These are phyloP conservation scores for Picathartes gymnocephalus DNA, from an alignment of 2,113 vertebrate genomes.

Conservation along the genomic window DNA sequence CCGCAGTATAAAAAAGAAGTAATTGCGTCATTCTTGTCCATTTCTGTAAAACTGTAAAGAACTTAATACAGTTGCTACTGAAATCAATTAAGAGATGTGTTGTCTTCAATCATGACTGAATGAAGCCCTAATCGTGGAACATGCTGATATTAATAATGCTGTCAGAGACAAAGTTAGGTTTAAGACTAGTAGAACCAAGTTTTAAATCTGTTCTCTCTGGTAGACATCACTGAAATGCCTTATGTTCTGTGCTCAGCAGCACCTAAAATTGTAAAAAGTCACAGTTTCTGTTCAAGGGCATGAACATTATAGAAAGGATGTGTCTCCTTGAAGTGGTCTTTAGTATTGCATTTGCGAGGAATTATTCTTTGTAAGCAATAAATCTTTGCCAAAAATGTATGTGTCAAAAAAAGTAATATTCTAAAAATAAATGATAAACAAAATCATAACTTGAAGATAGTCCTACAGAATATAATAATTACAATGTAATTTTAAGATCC, in stretches of 20 bases:
- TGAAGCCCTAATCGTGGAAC: neutral
- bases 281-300: neutral
- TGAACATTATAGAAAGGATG: neutral
- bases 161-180: neutral
- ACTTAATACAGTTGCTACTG: neutral
- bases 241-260: neutral
- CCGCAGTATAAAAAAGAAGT: neutral
- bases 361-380: neutral
- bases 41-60: neutral
- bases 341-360: neutral
- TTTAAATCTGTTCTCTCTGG: neutral
- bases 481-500: neutral
- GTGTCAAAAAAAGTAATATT: neutral
- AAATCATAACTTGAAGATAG: neutral
- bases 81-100: neutral
- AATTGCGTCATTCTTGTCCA: neutral
- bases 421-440: neutral
- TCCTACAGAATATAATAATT: neutral
- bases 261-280: neutral
- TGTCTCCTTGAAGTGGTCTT: neutral
- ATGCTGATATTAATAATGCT: neutral
- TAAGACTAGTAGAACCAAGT: neutral
- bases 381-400: neutral
- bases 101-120: neutral
- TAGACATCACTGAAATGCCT: neutral